These are phyloP conservation scores for Trichonephila inaurata DNA, from an alignment of 1,140 invertebrate genomes.

Conservation along the genomic window DNA sequence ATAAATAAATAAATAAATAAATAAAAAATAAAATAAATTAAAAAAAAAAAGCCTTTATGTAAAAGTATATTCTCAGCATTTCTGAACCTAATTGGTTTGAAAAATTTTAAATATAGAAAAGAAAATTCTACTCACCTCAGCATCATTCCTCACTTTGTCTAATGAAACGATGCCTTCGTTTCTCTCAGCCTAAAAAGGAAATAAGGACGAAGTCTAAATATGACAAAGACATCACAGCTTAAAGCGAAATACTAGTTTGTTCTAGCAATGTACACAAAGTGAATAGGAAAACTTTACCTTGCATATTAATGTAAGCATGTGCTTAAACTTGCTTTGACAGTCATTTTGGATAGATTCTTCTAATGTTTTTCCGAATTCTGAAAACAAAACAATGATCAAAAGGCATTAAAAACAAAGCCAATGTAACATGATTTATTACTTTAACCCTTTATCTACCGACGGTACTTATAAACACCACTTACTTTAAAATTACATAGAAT, in stretches of 20 bases:
- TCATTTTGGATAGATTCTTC: conserved; percentile 72
- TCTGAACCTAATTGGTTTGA: no score
- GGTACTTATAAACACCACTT: no score
- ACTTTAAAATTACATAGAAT: no score
- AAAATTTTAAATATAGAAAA: no score
- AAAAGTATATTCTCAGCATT: no score
- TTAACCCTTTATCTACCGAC: no score
- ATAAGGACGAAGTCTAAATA: not conserved
- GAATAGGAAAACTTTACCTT: conserved; percentile 30
- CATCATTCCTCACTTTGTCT: conserved; percentile 74
- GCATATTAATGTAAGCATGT: conserved; percentile 71
- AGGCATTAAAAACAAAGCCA: no score
- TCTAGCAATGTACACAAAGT: not conserved
- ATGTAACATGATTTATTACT: no score
- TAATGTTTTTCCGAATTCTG: conserved; percentile 67
- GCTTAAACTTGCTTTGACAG: conserved; percentile 64
- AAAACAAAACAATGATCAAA: not conserved
- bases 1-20: no score
- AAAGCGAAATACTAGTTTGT: not conserved
- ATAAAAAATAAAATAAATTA: no score
- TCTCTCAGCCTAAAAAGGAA: conserved; percentile 59
- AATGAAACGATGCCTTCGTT: conserved; percentile 72
- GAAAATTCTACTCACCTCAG: conserved; percentile 5
- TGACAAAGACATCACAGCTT: not conserved
- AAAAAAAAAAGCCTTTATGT: no score